Evolutionary conservation across 1,140 invertebrate species (phyloP).

Genomic region (Epicauta chinensis): DNA sequence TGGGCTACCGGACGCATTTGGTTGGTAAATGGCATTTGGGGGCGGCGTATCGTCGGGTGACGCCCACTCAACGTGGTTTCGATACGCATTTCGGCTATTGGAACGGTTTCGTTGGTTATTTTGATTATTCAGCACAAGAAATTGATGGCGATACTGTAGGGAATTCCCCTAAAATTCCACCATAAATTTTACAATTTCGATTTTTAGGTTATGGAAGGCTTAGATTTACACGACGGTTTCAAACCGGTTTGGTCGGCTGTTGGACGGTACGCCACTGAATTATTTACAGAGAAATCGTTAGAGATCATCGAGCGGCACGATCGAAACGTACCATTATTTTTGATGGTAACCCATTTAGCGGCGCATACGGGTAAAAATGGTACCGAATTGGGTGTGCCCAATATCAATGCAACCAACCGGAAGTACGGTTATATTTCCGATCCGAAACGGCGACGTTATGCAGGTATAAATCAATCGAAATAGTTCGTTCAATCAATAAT

Average conservation of each 20-base stretch:
- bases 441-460: slow-evolving; percentile 65
- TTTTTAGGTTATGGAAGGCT: slow-evolving; percentile 21
- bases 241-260: slow-evolving; percentile 45
- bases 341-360: slow-evolving; percentile 75
- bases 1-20: slow-evolving; percentile 75
- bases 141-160: neutral
- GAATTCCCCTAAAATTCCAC: neutral
- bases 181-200: neutral
- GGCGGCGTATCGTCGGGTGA: slow-evolving; percentile 38
- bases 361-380: slow-evolving; percentile 67
- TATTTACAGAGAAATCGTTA: slow-evolving; percentile 69
- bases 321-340: slow-evolving; percentile 56
- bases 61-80: slow-evolving; percentile 55
- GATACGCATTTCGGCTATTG: slow-evolving; percentile 61
- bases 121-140: slow-evolving; percentile 39
- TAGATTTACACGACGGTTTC: slow-evolving; percentile 32
- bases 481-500: slow-evolving; percentile 3
- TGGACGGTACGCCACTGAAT: slow-evolving; percentile 68
- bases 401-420: slow-evolving; percentile 66
- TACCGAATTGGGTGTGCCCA: slow-evolving; percentile 59
- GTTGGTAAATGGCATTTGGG: slow-evolving; percentile 90
- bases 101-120: slow-evolving; percentile 53
- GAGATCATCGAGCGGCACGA: slow-evolving; percentile 61
- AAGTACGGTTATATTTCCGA: slow-evolving; percentile 71
- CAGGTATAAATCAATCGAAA: slow-evolving; percentile 48